Evolutionary conservation across 2,113 vertebrate species (phyloP).

Genomic region (Malurus alboscapulatus): DNA sequence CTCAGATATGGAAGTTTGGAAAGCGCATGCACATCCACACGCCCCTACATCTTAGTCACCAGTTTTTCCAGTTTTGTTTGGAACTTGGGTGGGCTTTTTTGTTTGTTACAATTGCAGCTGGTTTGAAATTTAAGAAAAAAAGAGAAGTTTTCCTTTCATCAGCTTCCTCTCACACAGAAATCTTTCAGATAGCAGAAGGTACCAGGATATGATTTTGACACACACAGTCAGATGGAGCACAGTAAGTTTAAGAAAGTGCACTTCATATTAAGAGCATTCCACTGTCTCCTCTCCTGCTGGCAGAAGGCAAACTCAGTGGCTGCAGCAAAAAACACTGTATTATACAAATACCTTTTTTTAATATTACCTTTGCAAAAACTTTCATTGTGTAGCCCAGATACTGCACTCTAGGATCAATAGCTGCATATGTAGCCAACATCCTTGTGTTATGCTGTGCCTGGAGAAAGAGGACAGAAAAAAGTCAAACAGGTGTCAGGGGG

Average conservation of each 20-base stretch:
- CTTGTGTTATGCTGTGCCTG: constrained; percentile 98
- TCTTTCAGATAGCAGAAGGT: not conserved
- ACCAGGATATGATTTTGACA: not conserved
- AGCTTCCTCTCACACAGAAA: not conserved
- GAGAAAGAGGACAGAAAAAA: not conserved
- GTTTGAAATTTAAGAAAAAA: not conserved
- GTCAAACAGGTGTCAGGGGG: not conserved
- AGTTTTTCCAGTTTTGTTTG: not conserved
- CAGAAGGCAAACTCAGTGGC: not conserved
- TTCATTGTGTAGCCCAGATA: constrained; percentile 97
- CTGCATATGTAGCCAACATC: constrained; percentile 95
- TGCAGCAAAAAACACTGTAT: not conserved
- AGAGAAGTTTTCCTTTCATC: not conserved
- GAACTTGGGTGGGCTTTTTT: not conserved
- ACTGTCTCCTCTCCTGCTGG: not conserved
- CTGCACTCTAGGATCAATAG: constrained; percentile 92
- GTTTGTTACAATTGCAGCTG: not conserved
- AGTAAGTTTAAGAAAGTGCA: not conserved
- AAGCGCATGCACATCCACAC: not conserved
- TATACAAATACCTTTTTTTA: not conserved
- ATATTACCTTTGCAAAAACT: constrained; percentile 94
- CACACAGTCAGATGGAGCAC: not conserved
- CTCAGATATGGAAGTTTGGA: not conserved
- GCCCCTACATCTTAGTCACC: not conserved
- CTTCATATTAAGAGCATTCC: not conserved